Evolutionary conservation across 23 tunicate genomes (phyloP).

Genomic region (Corella eumyota): DNA sequence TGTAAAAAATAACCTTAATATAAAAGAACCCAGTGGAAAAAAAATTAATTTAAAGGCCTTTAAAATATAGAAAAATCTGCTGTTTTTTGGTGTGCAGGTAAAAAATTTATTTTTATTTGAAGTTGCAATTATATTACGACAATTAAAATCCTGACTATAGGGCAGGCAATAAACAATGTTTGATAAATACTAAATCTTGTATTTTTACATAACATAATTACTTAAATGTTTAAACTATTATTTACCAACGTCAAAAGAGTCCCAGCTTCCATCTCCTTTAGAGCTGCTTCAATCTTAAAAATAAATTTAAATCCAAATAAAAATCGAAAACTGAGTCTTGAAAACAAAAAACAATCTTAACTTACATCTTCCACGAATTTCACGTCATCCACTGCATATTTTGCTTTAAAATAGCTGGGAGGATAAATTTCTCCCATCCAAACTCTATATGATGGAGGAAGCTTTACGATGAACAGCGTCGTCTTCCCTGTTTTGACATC

Average conservation of each 20-base stretch:
- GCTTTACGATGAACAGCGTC: constrained; percentile 62
- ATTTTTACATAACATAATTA: not conserved
- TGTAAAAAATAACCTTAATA: constrained; percentile 7
- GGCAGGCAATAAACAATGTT: too few relatives aligned
- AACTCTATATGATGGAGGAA: constrained; percentile 56
- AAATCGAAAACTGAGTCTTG: not conserved
- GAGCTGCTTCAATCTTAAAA: constrained; percentile 36
- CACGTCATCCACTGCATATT: constrained; percentile 76
- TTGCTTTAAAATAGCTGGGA: constrained; percentile 66
- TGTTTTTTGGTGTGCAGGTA: too few relatives aligned
- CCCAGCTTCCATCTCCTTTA: constrained; percentile 45
- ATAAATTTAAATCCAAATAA: not conserved
- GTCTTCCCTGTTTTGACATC: constrained; percentile 67
- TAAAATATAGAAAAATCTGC: not conserved
- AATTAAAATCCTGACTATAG: too few relatives aligned
- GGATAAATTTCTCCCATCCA: constrained; percentile 90
- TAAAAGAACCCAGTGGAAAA: not conserved
- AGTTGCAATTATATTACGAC: too few relatives aligned
- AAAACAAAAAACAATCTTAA: not conserved
- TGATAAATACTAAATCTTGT: too few relatives aligned
- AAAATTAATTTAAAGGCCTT: not conserved
- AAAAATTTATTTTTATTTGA: not conserved
- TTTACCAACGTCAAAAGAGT: constrained; percentile 59
- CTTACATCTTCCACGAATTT: constrained; percentile 69
- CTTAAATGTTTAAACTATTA: not conserved